Evolutionary conservation across 2,113 vertebrate genomes (phyloP), one percentile per base, ranked within the genome.

Genomic region (Uropsilus gracilis): DNA sequence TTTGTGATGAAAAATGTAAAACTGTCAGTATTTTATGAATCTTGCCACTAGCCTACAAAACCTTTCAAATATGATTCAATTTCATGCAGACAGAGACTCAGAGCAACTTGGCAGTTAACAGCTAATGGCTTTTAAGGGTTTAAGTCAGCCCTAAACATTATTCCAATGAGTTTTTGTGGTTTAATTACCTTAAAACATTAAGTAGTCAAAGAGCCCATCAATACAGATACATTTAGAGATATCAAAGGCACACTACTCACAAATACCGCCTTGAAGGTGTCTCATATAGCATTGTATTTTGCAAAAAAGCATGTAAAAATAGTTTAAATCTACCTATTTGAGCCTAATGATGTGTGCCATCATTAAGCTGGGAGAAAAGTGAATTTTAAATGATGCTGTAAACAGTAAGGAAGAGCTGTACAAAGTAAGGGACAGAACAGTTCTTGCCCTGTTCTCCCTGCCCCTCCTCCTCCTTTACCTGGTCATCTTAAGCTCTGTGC

Each of bases 171-270:
- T 89, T 97, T 97, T 95, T 95, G 93, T 93, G 87, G 96, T 86
- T 97, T 97, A 96, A 97, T 97, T 97, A 97, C 94, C 94, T 97
- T 97, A 95, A 96, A 96, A 95, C 90, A 88, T 96, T 97, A 96
- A 94, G 46, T 90, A 95, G 85, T 96, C 77, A 88, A 72, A 93
- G 64, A 97, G 39, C 63, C 92, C 88, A 95, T 97, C 95, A 94
- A 96, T 96, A 95, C 59, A 93, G 63, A 92, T 88, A 89, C 90
- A 90, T 78, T 97, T 96, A 96, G 88, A 78, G 93, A 77, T 93
- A 95, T 83, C 84, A 92, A 55, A 86, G 94, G 92, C 39, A 17
- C 0, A 4, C 73, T 39, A 22, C 73, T 94, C 85, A 82, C 72
- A 93, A 81, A 90, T 50, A 83, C 26, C 0, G 0, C 86, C 88